Evolutionary conservation across 2,797 vertebrate genomes (phyloP).

Genomic region (Sebastolobus altivelis): DNA sequence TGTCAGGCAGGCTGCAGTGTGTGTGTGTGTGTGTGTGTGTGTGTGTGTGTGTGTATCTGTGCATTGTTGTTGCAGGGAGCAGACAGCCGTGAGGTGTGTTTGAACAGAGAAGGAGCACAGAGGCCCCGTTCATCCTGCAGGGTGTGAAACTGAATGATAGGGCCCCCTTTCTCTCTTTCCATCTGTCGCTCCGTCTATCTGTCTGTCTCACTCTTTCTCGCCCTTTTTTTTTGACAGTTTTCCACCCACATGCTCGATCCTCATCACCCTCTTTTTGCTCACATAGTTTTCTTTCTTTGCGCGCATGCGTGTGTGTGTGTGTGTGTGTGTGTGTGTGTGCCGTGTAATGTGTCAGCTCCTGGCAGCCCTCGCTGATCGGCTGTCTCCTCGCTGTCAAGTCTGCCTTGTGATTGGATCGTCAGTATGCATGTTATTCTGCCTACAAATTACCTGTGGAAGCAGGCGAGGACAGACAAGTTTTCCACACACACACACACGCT

Average conservation of each 20-base stretch:
- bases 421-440: conserved; percentile 66
- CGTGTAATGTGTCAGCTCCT: conserved; percentile 55
- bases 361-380: conserved; percentile 52
- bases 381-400: conserved; percentile 68
- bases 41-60: conserved; percentile 40
- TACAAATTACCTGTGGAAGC: conserved; percentile 63
- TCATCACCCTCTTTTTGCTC: conserved; percentile 22
- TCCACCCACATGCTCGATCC: conserved; percentile 37
- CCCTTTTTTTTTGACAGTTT: conserved; percentile 45
- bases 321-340: conserved; percentile 9
- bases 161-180: conserved; percentile 52
- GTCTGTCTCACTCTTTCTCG: conserved; percentile 39
- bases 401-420: conserved; percentile 46
- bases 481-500: not conserved
- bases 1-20: conserved; percentile 55
- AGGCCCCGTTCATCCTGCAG: conserved; percentile 79
- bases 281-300: conserved; percentile 21
- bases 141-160: conserved; percentile 74
- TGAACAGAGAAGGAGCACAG: conserved; percentile 82
- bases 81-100: conserved; percentile 85
- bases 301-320: conserved; percentile 4
- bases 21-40: conserved; percentile 36
- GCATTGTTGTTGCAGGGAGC: conserved; percentile 80
- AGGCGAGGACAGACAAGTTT: conserved; percentile 5
- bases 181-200: conserved; percentile 57